These are phyloP conservation scores for Chymomyza costata DNA, from an alignment of 1,140 invertebrate genomes.

Conservation along the genomic window DNA sequence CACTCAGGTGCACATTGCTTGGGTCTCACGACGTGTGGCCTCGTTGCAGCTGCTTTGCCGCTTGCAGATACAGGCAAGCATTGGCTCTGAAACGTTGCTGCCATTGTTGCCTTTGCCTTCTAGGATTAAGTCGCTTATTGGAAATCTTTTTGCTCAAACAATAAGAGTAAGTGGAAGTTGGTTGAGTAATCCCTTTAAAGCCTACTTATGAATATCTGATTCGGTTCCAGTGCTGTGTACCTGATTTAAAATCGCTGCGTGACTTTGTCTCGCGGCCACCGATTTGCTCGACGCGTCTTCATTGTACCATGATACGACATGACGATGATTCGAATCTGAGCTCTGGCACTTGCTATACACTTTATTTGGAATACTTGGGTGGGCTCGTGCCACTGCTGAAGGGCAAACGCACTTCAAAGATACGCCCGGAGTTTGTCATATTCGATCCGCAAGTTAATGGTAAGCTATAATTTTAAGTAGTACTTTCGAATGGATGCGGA, in stretches of 20 bases:
- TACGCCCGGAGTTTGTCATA: constrained; percentile 98
- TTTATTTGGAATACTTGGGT: constrained; percentile 97
- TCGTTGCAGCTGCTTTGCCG: constrained; percentile 92
- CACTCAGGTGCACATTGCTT: constrained; percentile 90
- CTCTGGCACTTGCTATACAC: constrained; percentile 90
- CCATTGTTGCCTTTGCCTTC: constrained; percentile 88
- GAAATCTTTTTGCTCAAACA: constrained; percentile 95
- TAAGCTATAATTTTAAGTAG: constrained; percentile 57
- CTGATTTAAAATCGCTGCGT: constrained; percentile 89
- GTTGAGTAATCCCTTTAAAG: not conserved
- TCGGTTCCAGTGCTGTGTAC: constrained; percentile 88
- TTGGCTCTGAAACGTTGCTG: constrained; percentile 80
- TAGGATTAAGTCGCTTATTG: constrained; percentile 87
- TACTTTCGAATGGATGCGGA: too few species aligned
- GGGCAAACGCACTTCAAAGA: constrained; percentile 96
- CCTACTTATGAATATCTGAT: not conserved
- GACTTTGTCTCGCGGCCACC: constrained; percentile 96
- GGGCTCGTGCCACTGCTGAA: constrained; percentile 96
- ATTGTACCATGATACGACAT: constrained; percentile 97
- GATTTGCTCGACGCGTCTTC: constrained; percentile 86
- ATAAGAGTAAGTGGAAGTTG: constrained; percentile 83
- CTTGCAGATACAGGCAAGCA: constrained; percentile 80
- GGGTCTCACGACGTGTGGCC: constrained; percentile 92
- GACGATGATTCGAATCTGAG: constrained; percentile 84
- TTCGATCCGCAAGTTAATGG: constrained; percentile 93